Evolutionary conservation across 1,140 invertebrate species (phyloP), one percentile per base, ranked within the genome.

Genomic region (Halictus rubicundus): DNA sequence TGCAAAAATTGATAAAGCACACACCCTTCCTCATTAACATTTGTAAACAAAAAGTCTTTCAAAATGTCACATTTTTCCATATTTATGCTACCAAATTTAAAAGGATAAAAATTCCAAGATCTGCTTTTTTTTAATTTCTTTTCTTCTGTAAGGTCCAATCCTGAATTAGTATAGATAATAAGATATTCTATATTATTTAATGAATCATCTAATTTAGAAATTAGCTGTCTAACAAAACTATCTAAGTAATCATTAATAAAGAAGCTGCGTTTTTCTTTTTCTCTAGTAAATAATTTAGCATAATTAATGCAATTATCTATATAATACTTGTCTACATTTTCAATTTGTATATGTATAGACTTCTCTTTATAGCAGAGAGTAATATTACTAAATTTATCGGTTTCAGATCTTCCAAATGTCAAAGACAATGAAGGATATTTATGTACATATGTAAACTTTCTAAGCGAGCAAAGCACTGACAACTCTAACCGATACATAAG

Each of bases 401-500:
- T 0, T 54, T n/a, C 6, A 7, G 21, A 54, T n/a, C 7, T 19
- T n/a, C 19, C 8, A n/a, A 54, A 54, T n/a, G 52, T 6, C n/a
- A 54, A n/a, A 6, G 52, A 54, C 8, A 54, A 21, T 54, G 21
- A 54, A 54, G 52, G 52, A 54, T 54, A 54, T 54, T n/a, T 54
- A 54, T 54, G 52, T 54, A 6, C 21, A n/a, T 54, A n/a, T 6
- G 7, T 54, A 54, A 8, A 54, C 27, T 57, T 69, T 39, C 52
- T 69, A 37, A 59, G 19, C 23, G 21, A 39, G 12, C 68, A 69
- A 37, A 69, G 52, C 16, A 69, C 32, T 14, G 68, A 69, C 52
- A 69, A 37, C 9, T 69, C 68, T 39, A 69, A 59, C 23, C 5
- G 19, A 39, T 57, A 57, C 27, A 57, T 69, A 57, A 69, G 32